Evolutionary conservation across 1,140 invertebrate genomes (phyloP), one percentile per base, ranked within the genome.

Genomic region (Zeugodacus cucurbitae): DNA sequence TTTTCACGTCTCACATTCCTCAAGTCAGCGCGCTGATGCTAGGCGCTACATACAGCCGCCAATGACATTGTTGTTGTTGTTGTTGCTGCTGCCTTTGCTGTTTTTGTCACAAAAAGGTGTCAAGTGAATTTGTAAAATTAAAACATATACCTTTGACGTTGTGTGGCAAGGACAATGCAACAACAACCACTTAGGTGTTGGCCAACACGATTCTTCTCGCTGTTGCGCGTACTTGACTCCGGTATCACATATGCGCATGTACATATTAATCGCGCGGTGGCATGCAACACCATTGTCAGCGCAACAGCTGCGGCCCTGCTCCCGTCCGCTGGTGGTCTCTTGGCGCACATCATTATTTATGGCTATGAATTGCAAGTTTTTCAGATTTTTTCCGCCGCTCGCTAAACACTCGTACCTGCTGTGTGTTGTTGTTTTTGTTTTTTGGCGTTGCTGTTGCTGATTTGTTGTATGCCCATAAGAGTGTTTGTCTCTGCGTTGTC

Each of bases 71-170:
- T 67, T 67, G 64, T 59, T 20, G 58, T 20, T 64, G 17, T 41
- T 74, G 67, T n/a, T 74, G 29, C 34, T 74, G 67, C 20, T 41
- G 67, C 34, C 20, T 29, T 32, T 85, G 34, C 26, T 48, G 48
- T 54, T 54, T 67, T 82, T 62, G 59, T 54, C 48, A 88, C 67
- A 88, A 67, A 88, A 88, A 88, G 88, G 88, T 88, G 88, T 88
- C 82, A 88, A 88, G 88, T 88, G 88, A 88, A 88, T 88, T 88
- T 88, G 88, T 88, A 88, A 86, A 70, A 88, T 86, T 41, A 88
- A 88, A 59, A 48, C 44, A 82, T 48, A 82, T 54, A 17, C 48
- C 26, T 48, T 41, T n/a, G 74, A 11, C 26, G 44, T 6, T 37
- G 74, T 10, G 41, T 48, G 74, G 74, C 74, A 82, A 82, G 74